Conservation (phyloP, 2,113 vertebrate genomes). For the Rattus rattus region DNA sequence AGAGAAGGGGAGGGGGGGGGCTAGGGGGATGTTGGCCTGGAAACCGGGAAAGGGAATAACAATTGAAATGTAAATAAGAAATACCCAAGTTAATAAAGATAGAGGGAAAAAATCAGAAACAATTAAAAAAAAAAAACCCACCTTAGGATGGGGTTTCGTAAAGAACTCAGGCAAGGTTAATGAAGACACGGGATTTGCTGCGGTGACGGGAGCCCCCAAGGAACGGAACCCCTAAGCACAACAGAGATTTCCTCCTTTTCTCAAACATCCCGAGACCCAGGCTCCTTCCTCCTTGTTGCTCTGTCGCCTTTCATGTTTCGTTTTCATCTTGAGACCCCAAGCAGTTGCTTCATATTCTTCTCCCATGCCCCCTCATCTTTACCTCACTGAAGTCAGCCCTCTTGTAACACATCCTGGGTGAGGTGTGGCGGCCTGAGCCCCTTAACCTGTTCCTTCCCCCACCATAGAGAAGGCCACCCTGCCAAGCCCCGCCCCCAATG, state of each 20-base stretch:
- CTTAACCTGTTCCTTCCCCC: neutral
- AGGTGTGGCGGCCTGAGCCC: rapidly evolving
- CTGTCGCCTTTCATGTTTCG: neutral
- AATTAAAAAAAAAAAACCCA: neutral
- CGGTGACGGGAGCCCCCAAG: neutral
- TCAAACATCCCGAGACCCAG: neutral
- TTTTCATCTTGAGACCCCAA: neutral
- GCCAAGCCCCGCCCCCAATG: neutral
- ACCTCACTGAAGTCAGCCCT: neutral
- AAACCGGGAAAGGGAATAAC: no score
- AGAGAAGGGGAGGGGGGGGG: no score
- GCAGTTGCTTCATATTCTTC: neutral
- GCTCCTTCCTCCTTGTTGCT: neutral
- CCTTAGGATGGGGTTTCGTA: neutral
- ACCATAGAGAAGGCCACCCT: no score
- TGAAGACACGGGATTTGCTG: neutral
- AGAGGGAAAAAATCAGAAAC: no score
- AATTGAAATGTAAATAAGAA: no score
- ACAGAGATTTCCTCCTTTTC: neutral
- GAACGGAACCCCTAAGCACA: neutral
- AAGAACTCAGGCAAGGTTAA: no score
- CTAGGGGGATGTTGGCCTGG: no score
- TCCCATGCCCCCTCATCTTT: neutral
- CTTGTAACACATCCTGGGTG: neutral
- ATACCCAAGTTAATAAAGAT: no score